Conservation (phyloP, 2,113 vertebrate genomes). For the Nestor notabilis region DNA sequence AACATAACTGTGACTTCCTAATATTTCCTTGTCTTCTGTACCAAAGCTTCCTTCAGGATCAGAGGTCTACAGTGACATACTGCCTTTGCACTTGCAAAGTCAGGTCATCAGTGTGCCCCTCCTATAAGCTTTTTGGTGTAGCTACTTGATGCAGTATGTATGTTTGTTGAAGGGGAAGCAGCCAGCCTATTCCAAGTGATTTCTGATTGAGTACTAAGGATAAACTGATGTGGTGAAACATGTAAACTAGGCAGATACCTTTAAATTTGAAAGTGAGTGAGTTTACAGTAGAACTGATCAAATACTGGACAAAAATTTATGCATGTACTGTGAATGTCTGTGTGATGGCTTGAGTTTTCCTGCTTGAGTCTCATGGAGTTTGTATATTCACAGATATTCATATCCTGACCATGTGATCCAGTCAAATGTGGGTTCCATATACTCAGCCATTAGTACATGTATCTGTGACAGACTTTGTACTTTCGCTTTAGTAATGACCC, state of each 20-base stretch:
- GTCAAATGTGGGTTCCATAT: not conserved
- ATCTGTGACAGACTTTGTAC: not conserved
- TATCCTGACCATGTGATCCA: not conserved
- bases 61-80: not conserved
- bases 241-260: not conserved
- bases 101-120: too few relatives aligned
- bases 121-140: not conserved
- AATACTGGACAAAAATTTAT: not conserved
- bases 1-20: not conserved
- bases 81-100: not conserved
- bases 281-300: not conserved
- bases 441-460: not conserved
- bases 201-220: not conserved
- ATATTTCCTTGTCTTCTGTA: not conserved
- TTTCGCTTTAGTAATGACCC: not conserved
- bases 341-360: not conserved
- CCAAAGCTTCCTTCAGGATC: not conserved
- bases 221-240: not conserved
- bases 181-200: not conserved
- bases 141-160: not conserved
- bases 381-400: not conserved
- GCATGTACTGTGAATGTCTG: not conserved
- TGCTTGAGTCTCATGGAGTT: not conserved
- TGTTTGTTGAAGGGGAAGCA: not conserved
- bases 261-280: not conserved